These are phyloP conservation scores for Neostethus bicornis DNA, from an alignment of 2,797 vertebrate species.

Conservation along the genomic window DNA sequence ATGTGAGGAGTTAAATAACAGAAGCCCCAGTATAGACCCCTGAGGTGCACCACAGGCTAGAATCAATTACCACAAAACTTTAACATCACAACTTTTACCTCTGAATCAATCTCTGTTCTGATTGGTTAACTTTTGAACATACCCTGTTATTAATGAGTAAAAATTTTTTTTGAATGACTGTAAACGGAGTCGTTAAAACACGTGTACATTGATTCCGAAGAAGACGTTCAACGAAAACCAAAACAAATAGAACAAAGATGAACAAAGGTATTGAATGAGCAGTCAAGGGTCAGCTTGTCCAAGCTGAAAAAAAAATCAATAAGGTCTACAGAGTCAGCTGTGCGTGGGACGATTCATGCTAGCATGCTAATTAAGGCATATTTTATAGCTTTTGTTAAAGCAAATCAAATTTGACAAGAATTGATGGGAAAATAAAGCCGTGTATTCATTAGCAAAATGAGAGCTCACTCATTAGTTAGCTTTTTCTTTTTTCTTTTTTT, in stretches of 20 bases:
- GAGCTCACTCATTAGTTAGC: constrained; percentile 35
- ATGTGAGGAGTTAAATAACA: no score
- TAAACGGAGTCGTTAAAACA: no score
- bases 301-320: constrained; percentile 51
- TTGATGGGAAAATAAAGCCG: constrained; percentile 21
- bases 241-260: constrained; percentile 25
- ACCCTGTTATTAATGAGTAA: no score
- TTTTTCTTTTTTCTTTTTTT: constrained; percentile 38
- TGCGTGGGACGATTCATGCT: constrained; percentile 58
- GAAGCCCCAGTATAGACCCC: no score
- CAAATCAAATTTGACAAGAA: constrained; percentile 32
- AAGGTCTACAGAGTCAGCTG: constrained; percentile 49
- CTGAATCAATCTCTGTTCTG: no score
- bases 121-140: no score
- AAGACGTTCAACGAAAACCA: constrained; percentile 21
- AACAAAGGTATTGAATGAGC: constrained; percentile 39
- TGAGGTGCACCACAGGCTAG: no score
- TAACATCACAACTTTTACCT: no score
- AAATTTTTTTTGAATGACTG: no score
- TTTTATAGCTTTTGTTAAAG: constrained; percentile 10
- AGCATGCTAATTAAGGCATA: constrained; percentile 38
- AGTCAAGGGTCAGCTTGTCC: constrained; percentile 39
- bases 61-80: no score
- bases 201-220: no score
- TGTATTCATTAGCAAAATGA: constrained; percentile 6